These are phyloP conservation scores for Gopherus flavomarginatus DNA, from an alignment of 2,113 vertebrate genomes.

Conservation along the genomic window DNA sequence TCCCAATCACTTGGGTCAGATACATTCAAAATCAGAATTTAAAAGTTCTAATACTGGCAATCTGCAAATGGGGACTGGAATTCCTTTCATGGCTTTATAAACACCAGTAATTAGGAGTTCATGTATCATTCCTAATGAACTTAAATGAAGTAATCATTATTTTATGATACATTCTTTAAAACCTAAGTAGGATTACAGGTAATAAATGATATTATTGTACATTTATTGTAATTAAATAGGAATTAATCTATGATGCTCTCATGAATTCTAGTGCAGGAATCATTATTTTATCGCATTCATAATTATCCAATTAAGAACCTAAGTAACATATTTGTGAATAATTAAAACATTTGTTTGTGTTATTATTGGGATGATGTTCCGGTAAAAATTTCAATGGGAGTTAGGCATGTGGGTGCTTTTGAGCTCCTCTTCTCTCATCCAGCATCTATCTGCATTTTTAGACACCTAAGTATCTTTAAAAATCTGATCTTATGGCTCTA, in stretches of 20 bases:
- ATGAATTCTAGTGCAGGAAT: not conserved
- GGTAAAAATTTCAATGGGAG: not conserved
- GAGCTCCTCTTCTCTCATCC: not conserved
- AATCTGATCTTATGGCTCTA: not conserved
- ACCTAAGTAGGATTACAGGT: not conserved
- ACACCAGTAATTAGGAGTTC: not conserved
- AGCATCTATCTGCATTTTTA: not conserved
- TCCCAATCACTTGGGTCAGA: not conserved
- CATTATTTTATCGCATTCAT: not conserved
- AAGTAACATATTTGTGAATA: not conserved
- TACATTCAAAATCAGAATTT: not conserved
- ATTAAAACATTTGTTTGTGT: not conserved
- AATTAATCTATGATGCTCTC: slow-evolving; percentile 21
- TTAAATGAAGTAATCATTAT: slow-evolving; percentile 6
- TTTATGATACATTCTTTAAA: slow-evolving; percentile 29
- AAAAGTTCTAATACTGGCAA: not conserved
- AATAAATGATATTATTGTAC: not conserved
- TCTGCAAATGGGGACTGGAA: not conserved
- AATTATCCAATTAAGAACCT: not conserved
- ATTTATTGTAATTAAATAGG: slow-evolving; percentile 19
- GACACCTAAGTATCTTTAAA: not conserved
- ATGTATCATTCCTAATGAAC: not conserved
- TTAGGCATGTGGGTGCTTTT: not conserved
- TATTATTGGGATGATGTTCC: not conserved
- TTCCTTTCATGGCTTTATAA: not conserved